A percentile compares a stretch with the other conserved stretches of the same genome.
phyloP scores from a whole-genome alignment of 92 coral and sea anemone genomes.

The Desmophyllum pertusum region DNA sequence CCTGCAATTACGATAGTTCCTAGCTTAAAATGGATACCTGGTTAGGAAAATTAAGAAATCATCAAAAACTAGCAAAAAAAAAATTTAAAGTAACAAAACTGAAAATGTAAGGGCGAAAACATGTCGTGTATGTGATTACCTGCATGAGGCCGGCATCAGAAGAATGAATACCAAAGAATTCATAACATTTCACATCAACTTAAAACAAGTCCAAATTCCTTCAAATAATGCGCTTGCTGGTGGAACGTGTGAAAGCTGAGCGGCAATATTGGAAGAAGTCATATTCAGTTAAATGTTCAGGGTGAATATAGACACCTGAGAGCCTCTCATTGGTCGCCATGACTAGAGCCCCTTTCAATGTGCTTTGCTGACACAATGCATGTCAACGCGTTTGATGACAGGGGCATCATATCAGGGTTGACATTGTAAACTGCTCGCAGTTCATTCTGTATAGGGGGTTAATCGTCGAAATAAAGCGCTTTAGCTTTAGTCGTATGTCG shows the following conservation, averaged over 20 bases:
- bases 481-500: slow-evolving; percentile 28
- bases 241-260: slow-evolving; percentile 6
- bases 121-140: background rate
- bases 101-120: background rate
- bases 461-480: slow-evolving; percentile 40
- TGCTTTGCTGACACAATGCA: slow-evolving; percentile 43
- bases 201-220: slow-evolving; percentile 38
- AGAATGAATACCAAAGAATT: slow-evolving; percentile 18
- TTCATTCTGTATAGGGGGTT: slow-evolving; percentile 44
- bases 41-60: background rate
- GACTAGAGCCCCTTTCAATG: slow-evolving; percentile 27
- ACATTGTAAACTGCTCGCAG: slow-evolving; percentile 42
- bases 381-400: slow-evolving; percentile 61
- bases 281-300: slow-evolving; percentile 19
- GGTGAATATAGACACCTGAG: slow-evolving; percentile 15
- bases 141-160: background rate
- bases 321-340: slow-evolving; percentile 28
- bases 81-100: background rate
- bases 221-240: slow-evolving; percentile 28
- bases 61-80: background rate
- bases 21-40: background rate
- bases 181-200: slow-evolving; percentile 23
- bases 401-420: slow-evolving; percentile 44
- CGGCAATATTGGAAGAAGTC: slow-evolving; percentile 29
- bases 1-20: background rate